Evolutionary conservation across 2,888 invertebrate genomes (phyloP), one percentile per base, ranked within the genome.

Genomic region (Lepidochrysops patricia): DNA sequence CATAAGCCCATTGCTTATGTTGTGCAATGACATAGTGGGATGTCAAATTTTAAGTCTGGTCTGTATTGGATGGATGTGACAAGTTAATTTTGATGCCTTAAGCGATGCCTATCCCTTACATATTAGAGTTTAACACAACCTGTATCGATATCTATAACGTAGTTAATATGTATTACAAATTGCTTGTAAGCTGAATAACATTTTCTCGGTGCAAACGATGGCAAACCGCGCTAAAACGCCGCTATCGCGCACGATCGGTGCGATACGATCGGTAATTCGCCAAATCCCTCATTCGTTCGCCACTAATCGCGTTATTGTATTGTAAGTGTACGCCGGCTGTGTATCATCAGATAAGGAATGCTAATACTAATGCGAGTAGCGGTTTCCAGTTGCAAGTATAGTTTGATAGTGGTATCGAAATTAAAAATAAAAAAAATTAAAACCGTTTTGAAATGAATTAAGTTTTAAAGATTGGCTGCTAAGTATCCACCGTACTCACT

Each of bases 331-430:
- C 71, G 72, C 62, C 65, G 57, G 60, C 63, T 72, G 71, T 68
- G 73, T 72, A 70, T 70, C 69, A 74, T 87, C 85, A 73, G 86
- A 86, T 85, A 85, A 81, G 68, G 77, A 74, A 81, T 84, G 85
- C 81, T 84, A 84, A 86, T 88, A 85, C 79, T 85, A 85, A 86
- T 85, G 76, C 75, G 72, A 73, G 75, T 74, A 77, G 80, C 75
- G 80, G 77, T 75, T 80, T 80, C 74, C 82, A 74, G 77, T 74
- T 70, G 70, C 72, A 70, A 74, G 34, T 57, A 58, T 19, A 48
- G 27, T 52, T 50, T 27, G 27, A 50, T 57, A 37, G 57, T 58
- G 25, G 6, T 9, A 43, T 52, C 26, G 43, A 43, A 43, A 43
- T 43, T 19, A 7, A 13, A 43, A 19, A 7, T 6, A 13, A 43